phyloP scores from a whole-genome alignment of 2,888 invertebrate genomes.

The Scelioninae gen. 2 region DNA sequence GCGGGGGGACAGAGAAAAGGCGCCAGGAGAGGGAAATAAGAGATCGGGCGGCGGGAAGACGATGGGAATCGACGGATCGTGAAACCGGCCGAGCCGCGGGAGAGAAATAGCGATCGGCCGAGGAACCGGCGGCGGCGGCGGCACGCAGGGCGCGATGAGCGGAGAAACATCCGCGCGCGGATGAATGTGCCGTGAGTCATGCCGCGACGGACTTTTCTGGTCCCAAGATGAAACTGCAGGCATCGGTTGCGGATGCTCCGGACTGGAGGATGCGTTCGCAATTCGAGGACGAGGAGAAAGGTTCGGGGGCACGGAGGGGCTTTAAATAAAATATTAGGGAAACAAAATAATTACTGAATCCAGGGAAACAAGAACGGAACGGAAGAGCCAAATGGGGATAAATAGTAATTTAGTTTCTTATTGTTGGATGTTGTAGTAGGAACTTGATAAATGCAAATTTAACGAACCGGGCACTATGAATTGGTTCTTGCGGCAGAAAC shows the following conservation, averaged over 20 bases:
- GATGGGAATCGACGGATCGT: slow-evolving; percentile 50
- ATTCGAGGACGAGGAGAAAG: slow-evolving; percentile 48
- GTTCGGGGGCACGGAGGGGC: no score
- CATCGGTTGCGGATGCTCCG: slow-evolving; percentile 65
- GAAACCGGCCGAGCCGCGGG: slow-evolving; percentile 48
- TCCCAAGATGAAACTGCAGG: slow-evolving; percentile 65
- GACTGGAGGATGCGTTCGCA: slow-evolving; percentile 63
- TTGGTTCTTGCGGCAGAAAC: no score
- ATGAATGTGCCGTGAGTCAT: slow-evolving; percentile 66
- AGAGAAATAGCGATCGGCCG: slow-evolving; percentile 35
- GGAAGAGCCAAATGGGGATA: no score
- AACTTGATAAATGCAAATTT: no score
- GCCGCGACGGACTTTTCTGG: slow-evolving; percentile 60
- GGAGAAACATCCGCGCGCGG: slow-evolving; percentile 63
- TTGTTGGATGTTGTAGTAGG: no score
- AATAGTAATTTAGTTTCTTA: no score
- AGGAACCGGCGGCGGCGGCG: slow-evolving; percentile 26
- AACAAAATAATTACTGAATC: no score
- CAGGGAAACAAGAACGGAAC: no score
- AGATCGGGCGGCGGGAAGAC: slow-evolving; percentile 23
- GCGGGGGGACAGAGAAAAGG: slow-evolving; percentile 24
- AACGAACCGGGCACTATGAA: no score
- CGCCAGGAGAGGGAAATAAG: slow-evolving; percentile 11
- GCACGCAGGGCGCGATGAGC: slow-evolving; percentile 62
- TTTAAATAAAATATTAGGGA: no score